Conservation (phyloP, 2,113 vertebrate species). For the Passerina amoena region DNA sequence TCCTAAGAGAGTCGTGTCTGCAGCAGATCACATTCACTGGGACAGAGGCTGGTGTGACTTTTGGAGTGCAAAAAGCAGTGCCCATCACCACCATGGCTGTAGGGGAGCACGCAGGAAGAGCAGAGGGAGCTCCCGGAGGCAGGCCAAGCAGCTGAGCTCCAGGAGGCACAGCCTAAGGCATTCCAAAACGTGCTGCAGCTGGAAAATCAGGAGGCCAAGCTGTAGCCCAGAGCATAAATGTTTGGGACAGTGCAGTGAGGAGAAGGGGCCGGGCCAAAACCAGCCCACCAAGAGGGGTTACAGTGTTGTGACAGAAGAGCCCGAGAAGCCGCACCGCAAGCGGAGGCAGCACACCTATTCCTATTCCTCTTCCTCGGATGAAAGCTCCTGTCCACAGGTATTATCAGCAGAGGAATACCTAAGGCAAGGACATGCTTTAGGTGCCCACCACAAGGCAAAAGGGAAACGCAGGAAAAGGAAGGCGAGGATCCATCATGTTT, state of each 20-base stretch:
- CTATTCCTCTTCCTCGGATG: constrained; percentile 65
- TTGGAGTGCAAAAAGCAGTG: neutral
- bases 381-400: constrained; percentile 28
- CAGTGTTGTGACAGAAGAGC: constrained; percentile 54
- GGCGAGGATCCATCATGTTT: neutral
- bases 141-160: constrained; percentile 22
- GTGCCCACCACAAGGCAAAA: constrained; percentile 33
- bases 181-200: constrained; percentile 53
- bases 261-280: constrained; percentile 25
- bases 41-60: constrained; percentile 18
- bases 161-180: constrained; percentile 42
- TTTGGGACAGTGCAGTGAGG: constrained; percentile 3
- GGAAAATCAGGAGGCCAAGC: constrained; percentile 15
- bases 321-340: constrained; percentile 62
- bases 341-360: constrained; percentile 56
- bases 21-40: neutral
- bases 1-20: neutral
- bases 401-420: constrained; percentile 24
- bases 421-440: neutral
- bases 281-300: constrained; percentile 74
- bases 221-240: constrained; percentile 45
- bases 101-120: constrained; percentile 12
- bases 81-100: neutral
- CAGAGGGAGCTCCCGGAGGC: constrained; percentile 3
- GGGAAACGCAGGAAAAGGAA: constrained; percentile 70